Conservation (phyloP, 2,113 vertebrate genomes). For the Bujurquina vittata region DNA sequence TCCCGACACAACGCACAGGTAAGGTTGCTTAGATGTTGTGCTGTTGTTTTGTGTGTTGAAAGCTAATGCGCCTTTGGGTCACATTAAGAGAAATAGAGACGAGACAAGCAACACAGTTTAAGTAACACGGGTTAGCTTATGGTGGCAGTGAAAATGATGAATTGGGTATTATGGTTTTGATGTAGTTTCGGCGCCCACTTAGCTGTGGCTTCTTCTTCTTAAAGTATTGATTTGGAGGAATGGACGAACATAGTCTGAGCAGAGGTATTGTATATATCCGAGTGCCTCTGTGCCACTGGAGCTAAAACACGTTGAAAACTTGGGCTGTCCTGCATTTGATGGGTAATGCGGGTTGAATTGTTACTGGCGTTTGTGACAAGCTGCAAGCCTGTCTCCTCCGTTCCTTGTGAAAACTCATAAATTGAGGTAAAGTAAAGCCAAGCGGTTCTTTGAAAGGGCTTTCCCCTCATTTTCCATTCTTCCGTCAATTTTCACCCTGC, state of each 20-base stretch:
- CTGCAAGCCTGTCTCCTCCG: neutral
- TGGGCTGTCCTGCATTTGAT: neutral
- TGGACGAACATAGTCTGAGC: neutral
- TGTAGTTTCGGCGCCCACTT: slow-evolving; percentile 12
- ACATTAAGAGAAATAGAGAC: slow-evolving; percentile 39
- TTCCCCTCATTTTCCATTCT: slow-evolving; percentile 8
- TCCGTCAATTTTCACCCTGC: slow-evolving; percentile 8
- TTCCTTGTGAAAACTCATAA: slow-evolving; percentile 18
- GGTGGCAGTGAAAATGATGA: slow-evolving; percentile 35
- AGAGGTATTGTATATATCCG: slow-evolving; percentile 4
- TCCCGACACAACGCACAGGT: slow-evolving; percentile 22
- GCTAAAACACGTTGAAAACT: slow-evolving; percentile 10
- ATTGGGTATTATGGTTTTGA: slow-evolving; percentile 29
- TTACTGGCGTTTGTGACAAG: neutral
- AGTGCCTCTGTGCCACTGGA: neutral
- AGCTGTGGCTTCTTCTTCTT: slow-evolving; percentile 1
- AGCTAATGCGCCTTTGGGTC: slow-evolving; percentile 47
- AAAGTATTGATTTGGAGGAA: slow-evolving; percentile 42
- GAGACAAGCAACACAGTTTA: slow-evolving; percentile 31
- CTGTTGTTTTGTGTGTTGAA: slow-evolving; percentile 40
- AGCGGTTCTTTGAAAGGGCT: slow-evolving; percentile 18
- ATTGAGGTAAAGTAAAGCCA: slow-evolving; percentile 20
- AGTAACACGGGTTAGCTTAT: slow-evolving; percentile 31
- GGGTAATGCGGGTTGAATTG: neutral
- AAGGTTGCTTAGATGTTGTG: slow-evolving; percentile 9